phyloP scores from a whole-genome alignment of 2,113 vertebrate genomes.

The Boulengeromyrus knoepffleri region DNA sequence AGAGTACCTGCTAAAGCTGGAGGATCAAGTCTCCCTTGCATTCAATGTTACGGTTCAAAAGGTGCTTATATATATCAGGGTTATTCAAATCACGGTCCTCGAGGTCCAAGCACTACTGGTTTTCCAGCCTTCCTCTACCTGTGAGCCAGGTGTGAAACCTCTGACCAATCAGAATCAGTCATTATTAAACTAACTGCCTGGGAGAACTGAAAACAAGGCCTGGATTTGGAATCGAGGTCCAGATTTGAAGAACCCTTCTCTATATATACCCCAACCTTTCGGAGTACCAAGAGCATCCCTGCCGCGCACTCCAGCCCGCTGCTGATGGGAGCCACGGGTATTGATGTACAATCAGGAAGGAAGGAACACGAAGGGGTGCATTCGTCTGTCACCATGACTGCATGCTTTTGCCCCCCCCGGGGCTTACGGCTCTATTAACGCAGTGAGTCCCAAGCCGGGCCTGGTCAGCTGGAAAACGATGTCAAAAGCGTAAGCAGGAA shows the following conservation, averaged over 20 bases:
- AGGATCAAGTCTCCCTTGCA: not conserved
- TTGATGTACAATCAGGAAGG: not conserved
- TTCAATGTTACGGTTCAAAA: not conserved
- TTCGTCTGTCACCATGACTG: not conserved
- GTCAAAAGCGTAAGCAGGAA: not conserved
- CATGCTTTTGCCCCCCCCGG: not conserved
- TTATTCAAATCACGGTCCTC: too few relatives aligned
- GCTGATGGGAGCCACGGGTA: not conserved
- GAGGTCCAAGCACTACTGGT: too few relatives aligned
- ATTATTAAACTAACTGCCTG: too few relatives aligned
- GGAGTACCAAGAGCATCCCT: not conserved
- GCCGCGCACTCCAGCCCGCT: not conserved
- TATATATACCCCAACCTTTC: not conserved
- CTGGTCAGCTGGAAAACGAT: not conserved
- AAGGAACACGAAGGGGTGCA: not conserved
- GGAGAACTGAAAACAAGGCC: too few relatives aligned
- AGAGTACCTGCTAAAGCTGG: not conserved
- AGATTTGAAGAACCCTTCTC: too few relatives aligned
- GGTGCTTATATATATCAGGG: too few relatives aligned
- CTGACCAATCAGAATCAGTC: too few relatives aligned
- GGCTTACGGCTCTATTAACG: not conserved
- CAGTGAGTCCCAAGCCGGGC: not conserved
- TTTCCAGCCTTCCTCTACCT: too few relatives aligned
- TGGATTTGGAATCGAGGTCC: too few relatives aligned
- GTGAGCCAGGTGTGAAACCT: too few relatives aligned